Evolutionary conservation across 2,888 invertebrate species (phyloP).

Genomic region (Melieria picta): DNA sequence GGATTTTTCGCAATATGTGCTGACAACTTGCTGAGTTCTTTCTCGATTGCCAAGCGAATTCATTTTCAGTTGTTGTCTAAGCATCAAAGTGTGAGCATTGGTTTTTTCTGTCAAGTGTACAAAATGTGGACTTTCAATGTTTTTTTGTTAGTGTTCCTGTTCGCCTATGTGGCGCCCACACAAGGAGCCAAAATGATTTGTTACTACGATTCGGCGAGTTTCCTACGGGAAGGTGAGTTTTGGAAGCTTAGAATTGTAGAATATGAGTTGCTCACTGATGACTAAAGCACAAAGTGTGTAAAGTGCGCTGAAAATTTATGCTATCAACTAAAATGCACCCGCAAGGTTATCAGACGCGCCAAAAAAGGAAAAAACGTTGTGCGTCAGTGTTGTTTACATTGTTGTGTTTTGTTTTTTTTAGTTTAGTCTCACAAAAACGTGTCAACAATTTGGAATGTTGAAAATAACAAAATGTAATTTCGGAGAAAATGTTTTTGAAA

Average conservation of each 20-base stretch:
- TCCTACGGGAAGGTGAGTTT: constrained; percentile 59
- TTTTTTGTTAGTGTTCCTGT: constrained; percentile 38
- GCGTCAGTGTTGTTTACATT: background rate
- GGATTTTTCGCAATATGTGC: too few relatives aligned
- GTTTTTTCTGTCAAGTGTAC: background rate
- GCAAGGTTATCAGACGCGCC: background rate
- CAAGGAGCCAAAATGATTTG: constrained; percentile 57
- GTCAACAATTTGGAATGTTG: too few relatives aligned
- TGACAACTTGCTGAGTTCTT: too few relatives aligned
- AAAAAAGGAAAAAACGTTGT: background rate
- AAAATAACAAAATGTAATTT: too few relatives aligned
- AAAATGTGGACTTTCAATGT: background rate
- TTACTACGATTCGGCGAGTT: constrained; percentile 60
- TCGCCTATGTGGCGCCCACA: constrained; percentile 35
- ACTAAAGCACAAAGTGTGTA: background rate
- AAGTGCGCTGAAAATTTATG: background rate
- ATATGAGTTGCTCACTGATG: background rate
- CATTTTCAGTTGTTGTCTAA: too few relatives aligned
- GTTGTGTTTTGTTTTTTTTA: background rate
- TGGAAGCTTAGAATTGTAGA: background rate
- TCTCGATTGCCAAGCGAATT: too few relatives aligned
- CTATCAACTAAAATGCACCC: background rate
- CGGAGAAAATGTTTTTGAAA: too few relatives aligned
- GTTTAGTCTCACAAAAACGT: too few relatives aligned
- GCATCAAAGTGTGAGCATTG: too few relatives aligned